Conservation (phyloP, 2,888 invertebrate genomes). For the Sussaba pulchella region DNA sequence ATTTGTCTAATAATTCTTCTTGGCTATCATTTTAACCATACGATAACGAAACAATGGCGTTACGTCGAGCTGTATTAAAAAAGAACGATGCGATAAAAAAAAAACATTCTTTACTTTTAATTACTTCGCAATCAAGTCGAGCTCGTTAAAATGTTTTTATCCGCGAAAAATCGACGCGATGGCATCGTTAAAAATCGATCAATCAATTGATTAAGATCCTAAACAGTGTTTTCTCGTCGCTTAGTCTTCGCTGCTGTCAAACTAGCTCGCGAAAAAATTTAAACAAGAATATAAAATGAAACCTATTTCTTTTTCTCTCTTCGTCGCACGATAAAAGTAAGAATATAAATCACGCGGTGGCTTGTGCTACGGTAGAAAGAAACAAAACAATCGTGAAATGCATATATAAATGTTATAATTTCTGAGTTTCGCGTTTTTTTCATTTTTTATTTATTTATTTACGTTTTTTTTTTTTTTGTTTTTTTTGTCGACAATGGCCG, state of each 20-base stretch:
- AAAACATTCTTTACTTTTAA: too few species aligned
- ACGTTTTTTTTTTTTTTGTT: not conserved
- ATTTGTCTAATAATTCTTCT: slow-evolving; percentile 18
- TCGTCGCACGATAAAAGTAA: slow-evolving; percentile 8
- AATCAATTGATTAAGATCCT: slow-evolving; percentile 75
- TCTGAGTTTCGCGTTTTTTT: too few species aligned
- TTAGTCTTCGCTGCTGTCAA: slow-evolving; percentile 71
- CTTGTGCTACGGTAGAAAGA: slow-evolving; percentile 66
- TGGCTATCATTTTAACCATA: slow-evolving; percentile 23
- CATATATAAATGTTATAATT: too few species aligned
- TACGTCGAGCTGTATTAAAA: slow-evolving; percentile 43
- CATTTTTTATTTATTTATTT: too few species aligned
- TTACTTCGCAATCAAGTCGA: slow-evolving; percentile 70
- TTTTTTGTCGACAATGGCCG: slow-evolving; percentile 63
- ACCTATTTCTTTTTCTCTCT: slow-evolving; percentile 44
- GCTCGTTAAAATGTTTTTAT: slow-evolving; percentile 60
- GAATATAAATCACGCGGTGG: slow-evolving; percentile 46
- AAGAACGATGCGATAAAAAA: slow-evolving; percentile 47
- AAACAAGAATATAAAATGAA: not conserved
- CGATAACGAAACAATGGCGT: slow-evolving; percentile 49
- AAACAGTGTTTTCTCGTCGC: slow-evolving; percentile 78
- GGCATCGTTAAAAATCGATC: slow-evolving; percentile 28
- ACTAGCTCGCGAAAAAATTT: not conserved
- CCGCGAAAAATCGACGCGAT: slow-evolving; percentile 34
- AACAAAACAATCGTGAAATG: too few species aligned